phyloP scores from a whole-genome alignment of 2,797 vertebrate species.

The Discoglossus pictus region DNA sequence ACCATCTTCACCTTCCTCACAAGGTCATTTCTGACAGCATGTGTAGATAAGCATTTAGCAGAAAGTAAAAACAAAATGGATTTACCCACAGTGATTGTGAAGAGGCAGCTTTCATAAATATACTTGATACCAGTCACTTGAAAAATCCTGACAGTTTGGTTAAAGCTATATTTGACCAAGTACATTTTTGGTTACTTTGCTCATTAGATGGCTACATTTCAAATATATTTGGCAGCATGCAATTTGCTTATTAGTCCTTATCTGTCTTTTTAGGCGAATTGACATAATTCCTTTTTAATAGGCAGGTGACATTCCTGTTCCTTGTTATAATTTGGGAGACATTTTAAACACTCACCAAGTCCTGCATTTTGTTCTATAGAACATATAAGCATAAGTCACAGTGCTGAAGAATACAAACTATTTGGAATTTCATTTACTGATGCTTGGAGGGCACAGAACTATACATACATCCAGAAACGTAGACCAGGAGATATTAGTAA shows the following conservation, averaged over 20 bases:
- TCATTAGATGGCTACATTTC: too few relatives aligned
- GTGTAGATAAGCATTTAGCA: constrained; percentile 87
- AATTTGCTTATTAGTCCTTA: background rate
- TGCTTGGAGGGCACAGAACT: background rate
- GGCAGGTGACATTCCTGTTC: background rate
- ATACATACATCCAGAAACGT: too few relatives aligned
- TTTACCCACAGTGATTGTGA: constrained; percentile 53
- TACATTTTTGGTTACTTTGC: too few relatives aligned
- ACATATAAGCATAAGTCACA: too few relatives aligned
- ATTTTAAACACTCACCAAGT: too few relatives aligned
- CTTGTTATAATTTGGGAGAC: background rate
- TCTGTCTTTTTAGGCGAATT: background rate
- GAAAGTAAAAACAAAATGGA: constrained; percentile 61
- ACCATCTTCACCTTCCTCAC: constrained; percentile 86
- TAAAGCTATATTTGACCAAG: too few relatives aligned
- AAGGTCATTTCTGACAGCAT: constrained; percentile 93
- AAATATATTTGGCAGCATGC: background rate
- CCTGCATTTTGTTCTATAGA: background rate
- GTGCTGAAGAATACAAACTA: background rate
- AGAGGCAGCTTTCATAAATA: too few relatives aligned
- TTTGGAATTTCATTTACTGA: background rate
- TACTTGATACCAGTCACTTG: too few relatives aligned
- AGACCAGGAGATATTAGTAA: too few relatives aligned
- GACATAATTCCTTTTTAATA: background rate
- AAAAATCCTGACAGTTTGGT: too few relatives aligned